These are phyloP conservation scores for Tubiluchus corallicola DNA, from an alignment of 2,888 invertebrate genomes.

Conservation along the genomic window DNA sequence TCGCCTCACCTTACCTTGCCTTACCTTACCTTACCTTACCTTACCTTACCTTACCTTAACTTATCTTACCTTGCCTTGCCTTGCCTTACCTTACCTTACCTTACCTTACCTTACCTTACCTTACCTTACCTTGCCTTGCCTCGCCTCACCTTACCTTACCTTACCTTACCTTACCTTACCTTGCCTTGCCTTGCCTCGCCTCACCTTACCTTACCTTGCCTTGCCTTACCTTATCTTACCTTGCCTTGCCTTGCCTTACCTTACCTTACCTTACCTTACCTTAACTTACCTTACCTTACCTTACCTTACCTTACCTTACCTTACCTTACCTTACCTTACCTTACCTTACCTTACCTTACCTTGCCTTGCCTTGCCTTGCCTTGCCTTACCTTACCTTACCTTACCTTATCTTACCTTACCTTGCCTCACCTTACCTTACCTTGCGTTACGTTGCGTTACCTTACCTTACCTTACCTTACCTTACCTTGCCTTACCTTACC, in stretches of 20 bases:
- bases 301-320: not conserved
- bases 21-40: constrained; percentile 1
- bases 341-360: constrained; percentile 1
- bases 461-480: not conserved
- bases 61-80: constrained; percentile 1
- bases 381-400: constrained; percentile 3
- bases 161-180: not conserved
- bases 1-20: constrained; percentile 3
- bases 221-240: constrained; percentile 3
- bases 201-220: constrained; percentile 1
- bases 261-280: not conserved
- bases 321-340: constrained; percentile 1
- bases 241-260: constrained; percentile 3
- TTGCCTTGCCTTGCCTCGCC: constrained; percentile 1
- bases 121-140: constrained; percentile 3
- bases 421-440: constrained; percentile 3
- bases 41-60: not conserved
- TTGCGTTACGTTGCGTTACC: constrained; percentile 1
- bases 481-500: constrained; percentile 1
- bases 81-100: not conserved
- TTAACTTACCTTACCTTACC: not conserved
- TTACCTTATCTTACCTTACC: constrained; percentile 3
- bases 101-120: constrained; percentile 3
- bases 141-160: constrained; percentile 3
- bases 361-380: constrained; percentile 1